Base-by-base conservation (phyloP, 2,113 vertebrate species). In the Phylloscopus trochilus region DNA sequence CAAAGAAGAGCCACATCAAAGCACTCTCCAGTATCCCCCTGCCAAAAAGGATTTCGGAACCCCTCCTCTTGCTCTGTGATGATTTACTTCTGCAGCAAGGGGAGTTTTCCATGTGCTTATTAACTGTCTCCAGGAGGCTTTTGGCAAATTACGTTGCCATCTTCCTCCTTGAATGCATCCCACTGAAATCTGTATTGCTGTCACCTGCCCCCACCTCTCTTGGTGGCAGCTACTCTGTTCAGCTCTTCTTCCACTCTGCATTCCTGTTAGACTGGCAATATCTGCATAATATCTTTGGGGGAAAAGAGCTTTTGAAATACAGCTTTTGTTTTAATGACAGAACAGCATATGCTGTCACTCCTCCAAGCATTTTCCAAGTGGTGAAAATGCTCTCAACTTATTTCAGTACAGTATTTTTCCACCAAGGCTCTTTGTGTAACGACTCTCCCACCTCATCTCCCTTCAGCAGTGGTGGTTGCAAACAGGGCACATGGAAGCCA, bases 281-380 rank as follows among this genome's bases (percentile, higher is more conserved):
- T 87, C 83, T 80, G 75, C 90, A 77, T 75, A 86, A 56, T 63
- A 92, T 80, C 78, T 83, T 94, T 44, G 23, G 60, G 72, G 51
- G 6, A 9, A 68, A 88, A 84, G 70, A 52, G 78, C 72, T 90
- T 95, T 87, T 90, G 88, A 94, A 94, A 91, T 63, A 87, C 53
- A 88, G 68, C 89, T 81, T 95, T 92, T 95, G 92, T 96, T 96
- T 95, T 90, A 95, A 84, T 89, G 85, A 90, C 89, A 92, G 90
- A 95, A 68, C 46, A 87, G 94, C 91, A 94, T 83, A 91, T 91
- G 82, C 85, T 94, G 85, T 89, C 87, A 74, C 93, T 92, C 81
- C 89, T 92, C 83, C 79, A 75, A 92, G 75, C 46, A 46, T 87
- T 92, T 90, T 89, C 68, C 88, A 90, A 95, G 78, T 62, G 30